Conservation (phyloP, 2,888 invertebrate species). For the Plebejus argus region DNA sequence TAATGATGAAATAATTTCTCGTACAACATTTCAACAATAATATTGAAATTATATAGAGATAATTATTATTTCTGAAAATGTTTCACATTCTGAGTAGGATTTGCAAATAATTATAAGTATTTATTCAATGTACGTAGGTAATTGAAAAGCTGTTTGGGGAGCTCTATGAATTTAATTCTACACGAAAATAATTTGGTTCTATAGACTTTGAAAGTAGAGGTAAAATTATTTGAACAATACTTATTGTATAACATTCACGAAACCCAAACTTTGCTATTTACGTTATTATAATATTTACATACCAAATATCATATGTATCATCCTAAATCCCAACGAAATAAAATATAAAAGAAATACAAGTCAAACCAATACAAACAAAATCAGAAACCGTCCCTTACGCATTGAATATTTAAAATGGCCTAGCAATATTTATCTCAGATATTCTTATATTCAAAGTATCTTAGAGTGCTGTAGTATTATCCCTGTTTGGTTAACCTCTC, state of each 20-base stretch:
- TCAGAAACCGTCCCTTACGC: not conserved
- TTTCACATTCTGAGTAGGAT: not conserved
- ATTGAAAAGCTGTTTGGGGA: no score
- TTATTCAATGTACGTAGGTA: no score
- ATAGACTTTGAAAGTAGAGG: not conserved
- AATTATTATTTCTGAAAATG: not conserved
- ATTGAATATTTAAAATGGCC: conserved; percentile 28
- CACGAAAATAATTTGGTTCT: not conserved
- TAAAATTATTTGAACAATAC: not conserved
- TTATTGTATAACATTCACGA: not conserved
- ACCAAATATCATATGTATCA: not conserved
- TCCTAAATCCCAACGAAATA: not conserved
- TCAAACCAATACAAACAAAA: conserved; percentile 12
- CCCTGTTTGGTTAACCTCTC: conserved; percentile 48
- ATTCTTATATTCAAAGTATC: conserved; percentile 26
- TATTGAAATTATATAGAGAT: not conserved
- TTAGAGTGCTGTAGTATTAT: conserved; percentile 40
- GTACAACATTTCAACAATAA: not conserved
- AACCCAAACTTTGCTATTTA: not conserved
- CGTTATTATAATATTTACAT: not conserved
- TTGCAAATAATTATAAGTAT: not conserved
- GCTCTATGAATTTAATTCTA: no score
- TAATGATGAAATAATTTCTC: not conserved
- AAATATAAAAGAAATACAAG: not conserved
- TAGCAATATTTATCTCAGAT: conserved; percentile 37